These are phyloP conservation scores for Varanus komodoensis DNA, from an alignment of 2,113 vertebrate genomes.

Conservation along the genomic window DNA sequence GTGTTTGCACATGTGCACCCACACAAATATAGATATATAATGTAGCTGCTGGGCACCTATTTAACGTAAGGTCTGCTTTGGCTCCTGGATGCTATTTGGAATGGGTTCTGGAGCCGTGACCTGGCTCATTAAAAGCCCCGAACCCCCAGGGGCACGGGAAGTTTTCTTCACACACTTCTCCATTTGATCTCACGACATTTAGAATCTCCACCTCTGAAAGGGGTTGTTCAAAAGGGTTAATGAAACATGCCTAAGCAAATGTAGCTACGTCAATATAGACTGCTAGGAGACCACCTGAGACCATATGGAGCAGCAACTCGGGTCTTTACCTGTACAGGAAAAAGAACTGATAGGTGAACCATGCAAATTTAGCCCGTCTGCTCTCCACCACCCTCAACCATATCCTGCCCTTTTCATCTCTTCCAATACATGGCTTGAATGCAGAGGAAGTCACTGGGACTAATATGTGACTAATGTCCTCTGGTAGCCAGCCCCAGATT, in stretches of 20 bases:
- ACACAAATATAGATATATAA: too few relatives aligned
- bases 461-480: background rate
- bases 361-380: background rate
- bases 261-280: conserved; percentile 19
- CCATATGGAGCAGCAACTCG: conserved; percentile 20
- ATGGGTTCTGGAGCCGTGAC: background rate
- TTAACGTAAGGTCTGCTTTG: too few relatives aligned
- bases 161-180: background rate
- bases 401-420: background rate
- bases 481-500: background rate
- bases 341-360: background rate
- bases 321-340: background rate
- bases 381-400: background rate
- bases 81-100: background rate
- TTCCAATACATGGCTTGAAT: background rate
- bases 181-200: background rate
- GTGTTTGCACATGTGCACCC: too few relatives aligned
- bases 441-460: background rate
- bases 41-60: too few relatives aligned
- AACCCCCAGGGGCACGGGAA: background rate
- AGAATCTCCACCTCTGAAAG: background rate
- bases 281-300: conserved; percentile 1
- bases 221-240: background rate
- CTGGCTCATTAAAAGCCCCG: background rate
- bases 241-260: conserved; percentile 10